Percentiles rank a stretch among this genome's conserved stretches.
Evolutionary conservation across 2,113 vertebrate species (phyloP).

Genomic region (Salvelinus namaycush): DNA sequence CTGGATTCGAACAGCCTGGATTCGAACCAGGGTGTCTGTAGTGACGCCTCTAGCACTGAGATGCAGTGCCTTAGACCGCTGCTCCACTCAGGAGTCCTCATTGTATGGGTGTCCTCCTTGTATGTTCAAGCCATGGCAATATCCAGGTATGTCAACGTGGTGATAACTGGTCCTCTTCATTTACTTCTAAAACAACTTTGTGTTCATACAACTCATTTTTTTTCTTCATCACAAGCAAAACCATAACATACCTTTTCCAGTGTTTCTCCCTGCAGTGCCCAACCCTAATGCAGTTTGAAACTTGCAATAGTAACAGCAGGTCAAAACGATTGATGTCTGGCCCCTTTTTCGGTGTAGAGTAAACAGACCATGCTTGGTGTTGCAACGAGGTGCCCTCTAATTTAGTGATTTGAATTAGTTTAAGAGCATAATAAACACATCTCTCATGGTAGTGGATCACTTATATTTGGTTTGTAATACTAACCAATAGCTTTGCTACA

Average conservation of each 20-base stretch:
- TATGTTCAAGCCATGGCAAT: background rate
- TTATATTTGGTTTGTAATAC: conserved; percentile 24
- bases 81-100: no score
- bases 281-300: background rate
- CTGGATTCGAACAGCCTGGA: no score
- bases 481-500: conserved; percentile 32
- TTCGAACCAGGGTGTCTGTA: no score
- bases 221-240: background rate
- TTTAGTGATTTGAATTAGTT: conserved; percentile 28
- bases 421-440: conserved; percentile 29
- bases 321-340: conserved; percentile 32
- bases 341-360: conserved; percentile 16
- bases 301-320: background rate
- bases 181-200: background rate
- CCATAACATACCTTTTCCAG: background rate
- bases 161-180: background rate
- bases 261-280: background rate
- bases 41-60: no score
- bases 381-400: conserved; percentile 19
- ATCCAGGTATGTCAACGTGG: background rate
- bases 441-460: conserved; percentile 9
- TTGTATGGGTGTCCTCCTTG: background rate
- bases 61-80: no score
- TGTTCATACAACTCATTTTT: background rate
- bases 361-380: background rate